Percentiles rank a stretch among this genome's conserved stretches.
These are phyloP conservation scores for Calonectris borealis DNA, from an alignment of 2,113 vertebrate genomes.

Conservation along the genomic window DNA sequence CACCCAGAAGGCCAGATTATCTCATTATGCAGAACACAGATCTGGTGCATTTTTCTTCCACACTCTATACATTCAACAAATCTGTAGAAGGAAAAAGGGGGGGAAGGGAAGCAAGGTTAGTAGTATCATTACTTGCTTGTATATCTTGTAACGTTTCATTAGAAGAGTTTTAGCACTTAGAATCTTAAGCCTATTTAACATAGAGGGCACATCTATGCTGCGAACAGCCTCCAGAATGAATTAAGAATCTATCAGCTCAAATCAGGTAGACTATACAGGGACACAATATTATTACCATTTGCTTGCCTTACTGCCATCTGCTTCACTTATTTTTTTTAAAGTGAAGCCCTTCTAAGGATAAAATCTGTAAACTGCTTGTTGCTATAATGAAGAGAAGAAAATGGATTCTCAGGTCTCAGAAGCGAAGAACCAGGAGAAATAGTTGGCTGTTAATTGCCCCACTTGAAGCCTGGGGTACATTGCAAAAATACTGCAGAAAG, in stretches of 20 bases:
- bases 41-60: slow-evolving; percentile 98
- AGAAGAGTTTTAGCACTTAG: neutral
- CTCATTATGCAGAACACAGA: slow-evolving; percentile 96
- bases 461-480: neutral
- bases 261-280: neutral
- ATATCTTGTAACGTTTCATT: neutral
- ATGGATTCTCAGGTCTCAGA: neutral
- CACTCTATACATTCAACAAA: slow-evolving; percentile 97
- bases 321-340: neutral
- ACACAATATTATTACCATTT: neutral
- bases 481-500: neutral
- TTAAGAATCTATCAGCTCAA: neutral
- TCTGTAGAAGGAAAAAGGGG: slow-evolving; percentile 67
- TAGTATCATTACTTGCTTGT: neutral
- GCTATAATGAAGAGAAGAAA: neutral
- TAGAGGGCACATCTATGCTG: neutral
- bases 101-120: neutral
- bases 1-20: slow-evolving; percentile 96
- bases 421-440: neutral
- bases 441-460: neutral
- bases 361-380: neutral
- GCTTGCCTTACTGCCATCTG: neutral
- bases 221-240: neutral
- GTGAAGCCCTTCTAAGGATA: neutral
- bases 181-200: neutral